Conservation (phyloP, 1,140 invertebrate species). For the Eriocheir sinensis region DNA sequence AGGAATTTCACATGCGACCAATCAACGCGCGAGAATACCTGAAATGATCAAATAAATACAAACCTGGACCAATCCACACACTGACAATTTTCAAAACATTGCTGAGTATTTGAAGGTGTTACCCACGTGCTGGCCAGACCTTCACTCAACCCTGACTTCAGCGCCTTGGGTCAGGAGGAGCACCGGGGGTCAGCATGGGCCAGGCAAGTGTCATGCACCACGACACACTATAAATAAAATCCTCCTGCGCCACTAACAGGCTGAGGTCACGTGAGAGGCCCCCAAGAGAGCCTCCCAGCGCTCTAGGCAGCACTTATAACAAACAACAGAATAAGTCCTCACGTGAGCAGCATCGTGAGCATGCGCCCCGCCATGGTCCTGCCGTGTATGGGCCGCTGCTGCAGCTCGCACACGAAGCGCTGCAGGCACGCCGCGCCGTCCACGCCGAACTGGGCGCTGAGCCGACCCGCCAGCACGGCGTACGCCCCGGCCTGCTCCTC, state of each 20-base stretch:
- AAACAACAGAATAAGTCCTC: not conserved
- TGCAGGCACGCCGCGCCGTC: slow-evolving; percentile 68
- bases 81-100: not conserved
- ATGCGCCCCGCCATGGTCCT: slow-evolving; percentile 19
- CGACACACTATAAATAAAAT: too few relatives aligned
- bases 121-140: too few relatives aligned
- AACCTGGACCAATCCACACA: not conserved
- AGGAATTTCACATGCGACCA: too few relatives aligned
- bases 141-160: too few relatives aligned
- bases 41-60: not conserved
- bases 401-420: slow-evolving; percentile 71
- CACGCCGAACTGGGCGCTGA: slow-evolving; percentile 34
- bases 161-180: too few relatives aligned
- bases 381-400: slow-evolving; percentile 58
- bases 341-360: slow-evolving; percentile 27
- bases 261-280: too few relatives aligned
- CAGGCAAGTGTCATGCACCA: too few relatives aligned
- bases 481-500: slow-evolving; percentile 63
- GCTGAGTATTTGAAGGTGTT: not conserved
- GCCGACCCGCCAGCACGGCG: slow-evolving; percentile 38
- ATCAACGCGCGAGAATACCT: not conserved
- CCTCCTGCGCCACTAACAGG: too few relatives aligned
- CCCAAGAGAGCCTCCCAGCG: not conserved
- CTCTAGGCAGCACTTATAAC: too few relatives aligned
- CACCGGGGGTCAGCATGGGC: too few relatives aligned